Evolutionary conservation across 2,113 vertebrate species (phyloP).

Genomic region (Andinoacara biseriatus): DNA sequence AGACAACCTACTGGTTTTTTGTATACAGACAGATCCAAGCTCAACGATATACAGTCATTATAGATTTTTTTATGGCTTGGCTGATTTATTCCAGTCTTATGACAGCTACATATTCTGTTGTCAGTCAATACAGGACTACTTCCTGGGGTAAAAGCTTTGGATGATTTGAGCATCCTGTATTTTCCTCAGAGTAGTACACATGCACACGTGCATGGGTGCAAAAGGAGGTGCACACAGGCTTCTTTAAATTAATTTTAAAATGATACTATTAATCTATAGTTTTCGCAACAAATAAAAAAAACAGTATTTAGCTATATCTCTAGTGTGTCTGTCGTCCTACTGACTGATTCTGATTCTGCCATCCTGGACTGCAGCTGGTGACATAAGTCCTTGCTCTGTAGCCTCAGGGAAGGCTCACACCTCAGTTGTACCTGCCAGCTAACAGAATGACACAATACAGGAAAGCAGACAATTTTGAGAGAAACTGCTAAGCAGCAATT

Average conservation of each 20-base stretch:
- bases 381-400: neutral
- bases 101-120: slow-evolving; percentile 6
- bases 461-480: neutral
- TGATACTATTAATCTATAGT: neutral
- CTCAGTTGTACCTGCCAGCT: neutral
- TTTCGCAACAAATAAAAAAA: neutral
- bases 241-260: too few relatives aligned
- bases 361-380: neutral
- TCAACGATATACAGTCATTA: slow-evolving; percentile 26
- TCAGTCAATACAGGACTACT: slow-evolving; percentile 7
- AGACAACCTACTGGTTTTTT: neutral
- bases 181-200: neutral
- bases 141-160: neutral
- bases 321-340: neutral
- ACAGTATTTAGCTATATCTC: neutral
- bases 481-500: neutral
- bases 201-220: neutral
- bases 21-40: slow-evolving; percentile 18
- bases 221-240: neutral
- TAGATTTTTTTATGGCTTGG: neutral
- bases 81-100: slow-evolving; percentile 21
- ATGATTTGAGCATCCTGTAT: neutral
- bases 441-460: neutral
- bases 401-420: neutral
- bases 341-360: neutral